Base-by-base conservation (phyloP, 2,113 vertebrate species). In the Tauraco erythrolophus region DNA sequence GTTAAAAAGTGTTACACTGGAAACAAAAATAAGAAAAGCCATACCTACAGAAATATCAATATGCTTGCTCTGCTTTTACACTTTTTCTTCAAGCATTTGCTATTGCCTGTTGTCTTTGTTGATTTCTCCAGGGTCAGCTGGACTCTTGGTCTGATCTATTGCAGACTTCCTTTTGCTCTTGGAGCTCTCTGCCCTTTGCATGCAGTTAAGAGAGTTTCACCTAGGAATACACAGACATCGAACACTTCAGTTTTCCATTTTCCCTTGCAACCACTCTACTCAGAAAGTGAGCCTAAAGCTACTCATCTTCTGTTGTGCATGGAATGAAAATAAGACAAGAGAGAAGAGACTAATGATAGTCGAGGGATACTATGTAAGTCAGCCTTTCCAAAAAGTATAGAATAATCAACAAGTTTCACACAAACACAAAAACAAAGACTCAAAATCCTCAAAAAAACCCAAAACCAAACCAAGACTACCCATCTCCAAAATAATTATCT, bases 101-200 rank as follows among this genome's bases (percentile, higher is more conserved):
- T 84, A 1, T 22, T 89, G 89, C 58, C 41, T 81, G 28, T 61
- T 80, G 68, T 65, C 64, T 45, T 31, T 91, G 45, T 3, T 93
- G 87, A 70, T 94, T 90, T 90, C 91, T 96, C 96, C 88, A 72
- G 92, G 78, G 92, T 37, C 75, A 68, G 78, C 61, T 82, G 85
- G 74, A 41, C 90, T 60, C 57, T 17, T 31, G 65, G 35, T 56
- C 91, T 61, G 82, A 88, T 84, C 82, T 90, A 28, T 0, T 72
- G 78, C 85, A 88, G 23, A 11, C 22, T 82, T 33, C 10, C 85
- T 89, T 90, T 64, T 79, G 91, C 88, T 90, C 65, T 56, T 48
- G 14, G 89, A 96, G 91, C 78, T 77, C 82, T 85, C 74, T 95
- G 88, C 78, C 72, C 77, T 71, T 33, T 51, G 77, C 84, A n/a